Percentiles rank a stretch among this genome's conserved stretches.
phyloP scores from a whole-genome alignment of 2,797 vertebrate genomes.

The Urocyon cinereoargenteus region DNA sequence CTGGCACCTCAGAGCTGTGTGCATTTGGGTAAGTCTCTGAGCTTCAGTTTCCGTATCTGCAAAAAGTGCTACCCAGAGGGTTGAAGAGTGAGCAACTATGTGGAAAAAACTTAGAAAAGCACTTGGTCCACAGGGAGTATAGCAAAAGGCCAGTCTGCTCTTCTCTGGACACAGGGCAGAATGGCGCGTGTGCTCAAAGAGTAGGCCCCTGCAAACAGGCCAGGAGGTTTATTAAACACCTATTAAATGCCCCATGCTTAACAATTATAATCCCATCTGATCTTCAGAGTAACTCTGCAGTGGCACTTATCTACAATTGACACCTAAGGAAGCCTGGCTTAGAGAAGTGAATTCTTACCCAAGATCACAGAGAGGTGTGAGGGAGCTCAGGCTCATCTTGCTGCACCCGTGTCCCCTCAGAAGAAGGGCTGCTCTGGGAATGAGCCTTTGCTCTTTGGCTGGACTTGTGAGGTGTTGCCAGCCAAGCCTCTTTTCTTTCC shows the following conservation, averaged over 20 bases:
- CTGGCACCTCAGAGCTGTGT: background rate
- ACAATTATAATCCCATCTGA: background rate
- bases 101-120: background rate
- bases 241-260: background rate
- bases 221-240: background rate
- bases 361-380: background rate
- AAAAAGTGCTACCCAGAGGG: background rate
- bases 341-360: background rate
- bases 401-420: background rate
- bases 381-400: background rate
- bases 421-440: background rate
- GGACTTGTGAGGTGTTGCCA: background rate
- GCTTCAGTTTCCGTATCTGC: background rate
- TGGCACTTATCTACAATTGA: background rate
- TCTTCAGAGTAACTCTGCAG: background rate
- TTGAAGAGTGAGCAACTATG: no score
- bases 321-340: background rate
- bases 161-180: background rate
- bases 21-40: background rate
- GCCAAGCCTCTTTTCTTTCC: background rate
- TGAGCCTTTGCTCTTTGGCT: background rate
- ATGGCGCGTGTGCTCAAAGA: background rate
- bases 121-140: background rate
- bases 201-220: background rate
- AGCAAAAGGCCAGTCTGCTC: background rate